A percentile compares a stretch with the other conserved stretches of the same genome.
phyloP scores from a whole-genome alignment of 1,140 invertebrate genomes.

The Brachionus koreanus region DNA sequence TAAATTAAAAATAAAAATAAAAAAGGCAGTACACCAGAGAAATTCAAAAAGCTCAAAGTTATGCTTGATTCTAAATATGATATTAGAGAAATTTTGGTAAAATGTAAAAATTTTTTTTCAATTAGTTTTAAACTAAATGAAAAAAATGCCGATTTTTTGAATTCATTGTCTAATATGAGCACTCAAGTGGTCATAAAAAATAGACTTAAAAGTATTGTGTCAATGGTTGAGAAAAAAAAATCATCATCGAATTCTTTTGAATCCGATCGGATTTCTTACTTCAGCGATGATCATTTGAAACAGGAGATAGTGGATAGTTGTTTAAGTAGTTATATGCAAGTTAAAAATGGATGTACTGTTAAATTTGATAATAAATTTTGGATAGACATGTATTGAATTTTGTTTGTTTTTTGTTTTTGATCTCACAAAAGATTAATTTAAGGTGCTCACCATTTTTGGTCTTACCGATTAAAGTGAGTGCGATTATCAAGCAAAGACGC shows the following conservation, averaged over 20 bases:
- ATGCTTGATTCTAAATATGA: not conserved
- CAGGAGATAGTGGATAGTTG: not conserved
- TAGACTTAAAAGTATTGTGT: not conserved
- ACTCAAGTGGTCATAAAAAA: not conserved
- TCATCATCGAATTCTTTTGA: not conserved
- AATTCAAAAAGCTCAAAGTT: constrained; percentile 18
- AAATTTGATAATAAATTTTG: constrained; percentile 11
- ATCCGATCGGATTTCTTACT: not conserved
- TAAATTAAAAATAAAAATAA: no score
- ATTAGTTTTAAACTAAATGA: not conserved
- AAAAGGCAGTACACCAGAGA: not conserved
- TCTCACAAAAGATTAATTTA: not conserved
- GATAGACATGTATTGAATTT: not conserved
- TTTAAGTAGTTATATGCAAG: not conserved
- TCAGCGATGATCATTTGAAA: not conserved
- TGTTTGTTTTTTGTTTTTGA: not conserved
- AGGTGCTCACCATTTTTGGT: not conserved
- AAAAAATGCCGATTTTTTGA: not conserved
- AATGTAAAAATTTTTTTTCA: constrained; percentile 1
- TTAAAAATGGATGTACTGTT: not conserved
- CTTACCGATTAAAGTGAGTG: not conserved
- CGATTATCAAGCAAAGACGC: not conserved
- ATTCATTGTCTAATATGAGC: not conserved
- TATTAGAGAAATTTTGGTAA: constrained; percentile 12
- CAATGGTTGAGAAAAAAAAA: not conserved